Conservation (phyloP, 2,113 vertebrate species). For the Echinops telfairi region DNA sequence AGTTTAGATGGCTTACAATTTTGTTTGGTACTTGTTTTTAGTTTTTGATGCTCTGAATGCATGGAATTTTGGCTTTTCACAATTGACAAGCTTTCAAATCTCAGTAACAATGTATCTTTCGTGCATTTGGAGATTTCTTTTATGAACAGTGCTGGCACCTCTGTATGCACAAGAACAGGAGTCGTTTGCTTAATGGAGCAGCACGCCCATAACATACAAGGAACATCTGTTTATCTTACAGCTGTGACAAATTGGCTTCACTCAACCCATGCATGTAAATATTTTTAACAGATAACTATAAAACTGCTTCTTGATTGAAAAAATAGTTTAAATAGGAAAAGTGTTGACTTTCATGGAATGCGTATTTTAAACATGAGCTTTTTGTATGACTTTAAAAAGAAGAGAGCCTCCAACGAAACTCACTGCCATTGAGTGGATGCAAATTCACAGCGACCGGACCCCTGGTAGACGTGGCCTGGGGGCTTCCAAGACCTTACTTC, state of each 20-base stretch:
- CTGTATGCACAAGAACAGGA: not conserved
- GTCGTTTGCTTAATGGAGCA: slow-evolving; percentile 5
- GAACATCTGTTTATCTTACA: not conserved
- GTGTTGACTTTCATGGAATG: not conserved
- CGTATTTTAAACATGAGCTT: slow-evolving; percentile 24
- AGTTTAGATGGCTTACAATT: slow-evolving; percentile 2
- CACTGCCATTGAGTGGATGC: too few relatives aligned
- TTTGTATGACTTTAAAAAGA: slow-evolving; percentile 11
- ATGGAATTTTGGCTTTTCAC: not conserved
- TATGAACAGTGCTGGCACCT: not conserved
- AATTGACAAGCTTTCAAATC: slow-evolving; percentile 24
- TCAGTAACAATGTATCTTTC: not conserved
- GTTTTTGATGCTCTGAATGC: slow-evolving; percentile 11
- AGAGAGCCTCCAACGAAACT: too few relatives aligned
- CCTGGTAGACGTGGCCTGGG: too few relatives aligned
- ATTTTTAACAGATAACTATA: slow-evolving; percentile 52
- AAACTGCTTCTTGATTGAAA: not conserved
- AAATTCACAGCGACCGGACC: too few relatives aligned
- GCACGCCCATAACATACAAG: slow-evolving; percentile 2
- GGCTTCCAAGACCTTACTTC: too few relatives aligned
- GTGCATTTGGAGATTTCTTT: not conserved
- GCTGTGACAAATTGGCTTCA: not conserved
- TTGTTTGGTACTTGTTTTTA: slow-evolving; percentile 29
- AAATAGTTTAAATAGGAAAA: slow-evolving; percentile 5
- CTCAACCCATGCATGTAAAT: not conserved